phyloP scores from a whole-genome alignment of 2,888 invertebrate species.

The Julus scanicus region DNA sequence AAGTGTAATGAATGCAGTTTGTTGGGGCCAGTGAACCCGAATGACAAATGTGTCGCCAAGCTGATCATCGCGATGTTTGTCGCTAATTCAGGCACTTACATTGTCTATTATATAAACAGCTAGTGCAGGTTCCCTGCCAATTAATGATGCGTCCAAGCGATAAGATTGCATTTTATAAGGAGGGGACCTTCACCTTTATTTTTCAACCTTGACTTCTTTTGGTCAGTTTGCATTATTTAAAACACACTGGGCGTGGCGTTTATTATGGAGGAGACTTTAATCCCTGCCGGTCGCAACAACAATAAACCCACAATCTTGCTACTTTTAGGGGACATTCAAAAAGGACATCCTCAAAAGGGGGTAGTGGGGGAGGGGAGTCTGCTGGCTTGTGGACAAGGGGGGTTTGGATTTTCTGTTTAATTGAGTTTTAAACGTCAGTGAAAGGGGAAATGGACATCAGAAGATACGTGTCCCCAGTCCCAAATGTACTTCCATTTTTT shows the following conservation, averaged over 20 bases:
- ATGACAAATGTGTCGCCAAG: conserved; percentile 40
- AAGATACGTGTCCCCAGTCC: too few species aligned
- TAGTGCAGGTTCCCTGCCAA: conserved; percentile 22
- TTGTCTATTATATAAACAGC: conserved; percentile 16
- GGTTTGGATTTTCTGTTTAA: too few species aligned
- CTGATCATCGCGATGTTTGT: conserved; percentile 14
- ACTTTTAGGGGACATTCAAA: too few species aligned
- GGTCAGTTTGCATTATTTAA: conserved; percentile 36
- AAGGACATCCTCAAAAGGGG: too few species aligned
- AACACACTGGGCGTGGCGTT: conserved; percentile 1
- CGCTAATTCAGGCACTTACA: conserved; percentile 43
- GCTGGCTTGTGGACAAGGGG: too few species aligned
- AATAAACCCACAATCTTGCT: background rate
- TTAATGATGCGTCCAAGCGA: conserved; percentile 20
- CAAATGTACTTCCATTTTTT: too few species aligned
- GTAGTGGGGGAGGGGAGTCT: too few species aligned
- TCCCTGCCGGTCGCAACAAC: background rate
- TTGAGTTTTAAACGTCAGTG: too few species aligned
- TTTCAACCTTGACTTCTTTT: conserved; percentile 43
- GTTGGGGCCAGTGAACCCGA: conserved; percentile 32
- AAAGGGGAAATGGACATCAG: too few species aligned
- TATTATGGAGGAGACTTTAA: background rate
- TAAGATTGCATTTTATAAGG: conserved; percentile 29
- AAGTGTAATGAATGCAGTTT: conserved; percentile 11
- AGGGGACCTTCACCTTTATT: conserved; percentile 34